Base-by-base conservation (phyloP, 2,797 vertebrate species). In the Paedocypris micromegethes region DNA sequence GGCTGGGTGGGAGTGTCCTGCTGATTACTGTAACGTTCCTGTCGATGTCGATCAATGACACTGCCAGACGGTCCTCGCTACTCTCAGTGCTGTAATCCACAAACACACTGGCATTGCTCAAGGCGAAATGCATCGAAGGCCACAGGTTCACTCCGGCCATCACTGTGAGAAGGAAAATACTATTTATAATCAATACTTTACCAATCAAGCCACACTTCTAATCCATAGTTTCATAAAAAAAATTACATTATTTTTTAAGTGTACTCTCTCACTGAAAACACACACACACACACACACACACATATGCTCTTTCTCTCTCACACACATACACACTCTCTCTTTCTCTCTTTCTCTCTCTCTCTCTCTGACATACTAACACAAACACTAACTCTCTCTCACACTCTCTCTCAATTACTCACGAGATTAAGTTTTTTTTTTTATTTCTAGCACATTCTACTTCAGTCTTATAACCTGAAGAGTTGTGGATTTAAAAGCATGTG, bases 21-120 rank as follows among this genome's bases (percentile, higher is more conserved):
- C 85, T 90, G 63, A 89, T 75, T 61, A 98, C 60, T 48, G 92
- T 96, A 82, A 83, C 72, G 65, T 91, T 93, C 80, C 84, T 93
- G 80, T 83, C 87, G 38, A 77, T 88, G 79, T 97, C 89, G 72
- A 94, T 82, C 72, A 99, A 82, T 66, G 91, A 83, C 58, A 98
- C 77, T 70, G 91, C 92, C 2, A 80, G 75, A 71, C 88, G 88
- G 75, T 82, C 80, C 78, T 67, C 62, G 2, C 91, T 92, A 72
- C 78, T 78, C 71, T 83, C 79, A 62, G 83, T 79, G 75, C 69
- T 88, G 82, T 94, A 94, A 64, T 90, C 86, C 84, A 98, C 90
- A 68, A 92, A 90, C 48, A 98, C 89, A 0, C 91, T 92, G 79
- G 83, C 82, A 3, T 91, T 95, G 86, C 95, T 97, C 46, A 98